Evolutionary conservation across 1,140 invertebrate genomes (phyloP), one percentile per base, ranked within the genome.

Genomic region (Leptonema lineaticorne): DNA sequence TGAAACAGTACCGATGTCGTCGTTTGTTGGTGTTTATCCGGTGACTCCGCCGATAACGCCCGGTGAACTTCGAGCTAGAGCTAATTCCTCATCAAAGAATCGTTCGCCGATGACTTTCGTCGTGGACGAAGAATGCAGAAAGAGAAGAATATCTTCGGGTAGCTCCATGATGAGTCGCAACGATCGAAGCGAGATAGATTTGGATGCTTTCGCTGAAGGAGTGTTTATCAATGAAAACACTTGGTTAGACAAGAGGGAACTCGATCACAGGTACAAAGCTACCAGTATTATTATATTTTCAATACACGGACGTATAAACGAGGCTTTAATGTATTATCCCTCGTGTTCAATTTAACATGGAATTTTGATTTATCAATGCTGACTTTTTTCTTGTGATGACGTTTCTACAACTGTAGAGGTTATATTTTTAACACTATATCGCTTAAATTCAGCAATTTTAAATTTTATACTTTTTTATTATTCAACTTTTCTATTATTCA

Each of bases 181-280:
- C 69, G 81, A 84, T 60, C 77, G 75, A 45, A 83, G 80, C 50
- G 85, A 87, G 50, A 73, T 80, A 27, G 86, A 87, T 64, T 70
- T 86, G 70, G 86, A 87, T 69, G 82, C 81, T 68, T 87, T 83
- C 73, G 84, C 83, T n/a, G 84, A 85, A 69, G 85, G 83, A n/a
- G 76, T 81, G 30, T 74, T 74, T 30, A 57, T 77, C 73, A 20
- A 76, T 75, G 77, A 81, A 63, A 76, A 80, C 73, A 76, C 76
- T 16, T 85, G 82, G 83, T 76, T 83, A 26, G 86, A 87, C 76
- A 84, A 83, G 67, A 83, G 87, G 67, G 82, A 83, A 63, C 75
- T 86, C 9, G 79, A 82, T 56, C 86, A 87, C 82, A 88, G 87
- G 87, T 88, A 83, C 74, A 68, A 75, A 16, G 14, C 6, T 18